phyloP scores from a whole-genome alignment of 2,113 vertebrate genomes.

The Hystrix cristata region DNA sequence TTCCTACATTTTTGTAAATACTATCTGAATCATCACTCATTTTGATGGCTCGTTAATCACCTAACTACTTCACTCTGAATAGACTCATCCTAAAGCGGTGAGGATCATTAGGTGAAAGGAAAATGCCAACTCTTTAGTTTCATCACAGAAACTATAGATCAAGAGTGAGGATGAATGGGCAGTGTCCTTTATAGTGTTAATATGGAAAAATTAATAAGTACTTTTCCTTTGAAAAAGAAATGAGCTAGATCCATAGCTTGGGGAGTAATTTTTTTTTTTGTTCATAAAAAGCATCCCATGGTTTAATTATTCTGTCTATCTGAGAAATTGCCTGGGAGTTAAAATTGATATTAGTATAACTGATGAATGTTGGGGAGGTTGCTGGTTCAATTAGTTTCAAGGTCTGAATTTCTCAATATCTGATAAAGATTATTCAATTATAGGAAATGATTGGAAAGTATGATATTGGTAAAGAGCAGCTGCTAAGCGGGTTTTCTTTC shows the following conservation, averaged over 20 bases:
- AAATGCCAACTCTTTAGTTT: slow-evolving; percentile 15
- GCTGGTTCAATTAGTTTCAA: not conserved
- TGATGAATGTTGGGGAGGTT: slow-evolving; percentile 28
- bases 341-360: not conserved
- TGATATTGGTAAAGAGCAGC: not conserved
- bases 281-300: not conserved
- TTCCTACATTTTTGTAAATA: slow-evolving; percentile 3
- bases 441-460: slow-evolving; percentile 55
- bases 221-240: slow-evolving; percentile 39
- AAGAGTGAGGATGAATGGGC: not conserved
- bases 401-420: slow-evolving; percentile 52
- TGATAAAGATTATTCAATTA: slow-evolving; percentile 65
- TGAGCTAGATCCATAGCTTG: not conserved
- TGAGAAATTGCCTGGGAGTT: slow-evolving; percentile 60
- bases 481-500: not conserved
- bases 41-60: not conserved
- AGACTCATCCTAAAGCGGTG: not conserved
- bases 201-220: slow-evolving; percentile 5
- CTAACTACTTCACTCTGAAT: not conserved
- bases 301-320: slow-evolving; percentile 51
- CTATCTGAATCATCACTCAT: not conserved
- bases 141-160: not conserved
- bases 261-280: slow-evolving; percentile 49
- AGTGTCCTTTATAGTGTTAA: slow-evolving; percentile 37
- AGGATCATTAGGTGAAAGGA: not conserved